phyloP scores from a whole-genome alignment of 2,113 vertebrate genomes.

The Sorex fumeus region DNA sequence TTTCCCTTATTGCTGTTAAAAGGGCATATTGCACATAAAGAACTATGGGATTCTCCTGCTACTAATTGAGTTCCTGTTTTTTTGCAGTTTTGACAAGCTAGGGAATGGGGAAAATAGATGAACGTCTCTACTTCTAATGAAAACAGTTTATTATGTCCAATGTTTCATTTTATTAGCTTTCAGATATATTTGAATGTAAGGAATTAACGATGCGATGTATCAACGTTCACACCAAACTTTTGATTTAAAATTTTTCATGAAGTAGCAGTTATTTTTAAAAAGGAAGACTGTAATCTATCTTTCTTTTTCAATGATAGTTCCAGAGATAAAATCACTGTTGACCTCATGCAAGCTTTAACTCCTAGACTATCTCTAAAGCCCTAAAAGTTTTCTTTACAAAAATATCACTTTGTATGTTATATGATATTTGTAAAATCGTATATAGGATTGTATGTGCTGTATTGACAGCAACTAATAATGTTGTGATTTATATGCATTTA shows the following conservation, averaged over 20 bases:
- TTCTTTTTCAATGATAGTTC: too few relatives aligned
- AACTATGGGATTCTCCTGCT: constrained; percentile 3
- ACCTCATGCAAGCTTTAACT: too few relatives aligned
- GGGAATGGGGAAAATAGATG: constrained; percentile 43
- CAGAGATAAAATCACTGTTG: too few relatives aligned
- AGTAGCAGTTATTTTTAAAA: constrained; percentile 60
- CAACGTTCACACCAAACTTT: constrained; percentile 36
- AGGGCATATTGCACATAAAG: neutral
- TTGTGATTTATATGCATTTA: too few relatives aligned
- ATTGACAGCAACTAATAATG: neutral
- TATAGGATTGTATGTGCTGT: neutral
- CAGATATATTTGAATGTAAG: constrained; percentile 64
- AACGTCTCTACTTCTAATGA: constrained; percentile 69
- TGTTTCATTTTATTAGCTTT: constrained; percentile 79
- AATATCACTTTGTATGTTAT: too few relatives aligned
- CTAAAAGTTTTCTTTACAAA: constrained; percentile 33
- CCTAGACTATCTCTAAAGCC: neutral
- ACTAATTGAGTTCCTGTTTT: constrained; percentile 69
- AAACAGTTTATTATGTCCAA: constrained; percentile 68
- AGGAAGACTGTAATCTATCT: neutral
- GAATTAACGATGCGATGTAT: constrained; percentile 51
- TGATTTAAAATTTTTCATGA: constrained; percentile 50
- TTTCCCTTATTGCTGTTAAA: constrained; percentile 49
- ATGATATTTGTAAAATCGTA: neutral
- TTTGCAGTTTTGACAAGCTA: constrained; percentile 74